Evolutionary conservation across 2,888 invertebrate species (phyloP).

Genomic region (Mystacides longicornis): DNA sequence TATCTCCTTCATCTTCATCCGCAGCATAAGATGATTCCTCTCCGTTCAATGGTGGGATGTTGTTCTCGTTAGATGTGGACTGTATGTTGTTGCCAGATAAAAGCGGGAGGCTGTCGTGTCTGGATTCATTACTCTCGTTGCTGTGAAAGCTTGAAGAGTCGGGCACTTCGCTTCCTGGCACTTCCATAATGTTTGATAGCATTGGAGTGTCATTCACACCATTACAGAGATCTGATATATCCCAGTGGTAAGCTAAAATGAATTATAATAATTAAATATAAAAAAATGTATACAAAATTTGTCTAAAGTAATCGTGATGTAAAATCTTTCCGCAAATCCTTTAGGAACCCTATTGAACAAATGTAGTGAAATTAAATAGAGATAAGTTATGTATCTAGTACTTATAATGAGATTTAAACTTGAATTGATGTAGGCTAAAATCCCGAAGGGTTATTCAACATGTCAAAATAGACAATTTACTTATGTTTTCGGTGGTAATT

Average conservation of each 20-base stretch:
- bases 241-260: conserved; percentile 79
- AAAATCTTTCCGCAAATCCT: no score
- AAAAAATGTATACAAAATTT: no score
- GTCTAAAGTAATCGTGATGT: no score
- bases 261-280: no score
- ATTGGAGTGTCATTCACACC: conserved; percentile 58
- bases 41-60: conserved; percentile 20
- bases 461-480: no score
- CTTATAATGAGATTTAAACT: no score
- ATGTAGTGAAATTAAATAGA: no score
- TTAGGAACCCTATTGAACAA: no score
- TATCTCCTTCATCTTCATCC: conserved; percentile 26
- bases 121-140: conserved; percentile 73
- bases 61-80: conserved; percentile 18
- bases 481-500: no score
- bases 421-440: no score
- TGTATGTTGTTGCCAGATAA: conserved; percentile 20
- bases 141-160: conserved; percentile 83
- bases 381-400: no score
- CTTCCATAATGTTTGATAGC: conserved; percentile 88
- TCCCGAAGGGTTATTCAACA: no score
- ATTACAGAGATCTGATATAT: conserved; percentile 88
- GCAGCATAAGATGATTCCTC: conserved; percentile 24
- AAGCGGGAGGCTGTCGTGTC: conserved; percentile 29
- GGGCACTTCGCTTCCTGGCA: conserved; percentile 82